Base-by-base conservation (phyloP, 1,140 invertebrate species). In the Drosophila ambigua region DNA sequence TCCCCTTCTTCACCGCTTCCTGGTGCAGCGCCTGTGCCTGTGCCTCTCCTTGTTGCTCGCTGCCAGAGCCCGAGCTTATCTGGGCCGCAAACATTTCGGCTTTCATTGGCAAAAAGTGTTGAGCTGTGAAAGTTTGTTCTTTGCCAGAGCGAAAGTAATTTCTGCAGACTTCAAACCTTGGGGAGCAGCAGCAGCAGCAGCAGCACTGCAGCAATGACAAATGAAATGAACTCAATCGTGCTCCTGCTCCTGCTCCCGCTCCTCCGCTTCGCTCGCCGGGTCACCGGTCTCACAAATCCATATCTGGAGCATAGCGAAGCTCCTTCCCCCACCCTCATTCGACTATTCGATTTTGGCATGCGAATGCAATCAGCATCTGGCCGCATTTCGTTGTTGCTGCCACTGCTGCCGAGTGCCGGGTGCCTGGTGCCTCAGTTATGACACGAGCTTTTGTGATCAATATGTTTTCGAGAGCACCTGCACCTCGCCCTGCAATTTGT, bases 11-110 rank as follows among this genome's bases (percentile, higher is more conserved):
- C 2, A 6, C 8, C 5, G 9, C 39, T 59, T 44, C 26, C 55
- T 48, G 54, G n/a, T 61, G 49, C 31, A 50, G 24, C 35, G 35
- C 4, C 11, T 39, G 11, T 39, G 35, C 24, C 44, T 39, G 45
- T 49, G n/a, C n/a, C 28, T 43, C 35, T 63, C 61, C 52, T 51
- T 57, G 52, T 79, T 75, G 71, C 46, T 44, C 11, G 67, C 65
- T 75, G 65, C 60, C 64, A 52, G 45, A 28, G 46, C 8, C 31
- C 8, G 31, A 51, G 77, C 61, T 84, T 87, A 81, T 88, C 60
- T 80, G 72, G 51, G 74, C 80, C 72, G 77, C 77, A 84, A 83
- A 84, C 76, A 66, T 58, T 69, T 55, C 46, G 31, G 35, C 48
- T 66, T 31, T 35, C 26, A 65, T 57, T 55, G 48, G 39, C 20